phyloP scores from a whole-genome alignment of 2,113 vertebrate genomes.

The Sebastes fasciatus region DNA sequence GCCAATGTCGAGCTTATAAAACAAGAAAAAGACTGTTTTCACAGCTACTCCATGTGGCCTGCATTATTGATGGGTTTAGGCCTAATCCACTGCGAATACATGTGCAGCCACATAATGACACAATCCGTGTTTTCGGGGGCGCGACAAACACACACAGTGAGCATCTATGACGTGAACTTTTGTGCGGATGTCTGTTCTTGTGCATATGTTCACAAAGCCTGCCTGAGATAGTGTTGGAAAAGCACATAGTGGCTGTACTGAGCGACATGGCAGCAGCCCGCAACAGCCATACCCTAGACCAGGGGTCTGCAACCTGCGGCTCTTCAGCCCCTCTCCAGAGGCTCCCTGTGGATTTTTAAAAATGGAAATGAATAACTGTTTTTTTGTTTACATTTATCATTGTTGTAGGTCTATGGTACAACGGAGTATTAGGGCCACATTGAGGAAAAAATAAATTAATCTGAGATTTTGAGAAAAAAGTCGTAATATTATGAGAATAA shows the following conservation, averaged over 20 bases:
- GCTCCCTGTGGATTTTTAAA: too few species aligned
- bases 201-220: slow-evolving; percentile 40
- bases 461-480: too few species aligned
- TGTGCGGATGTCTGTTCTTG: slow-evolving; percentile 23
- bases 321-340: too few species aligned
- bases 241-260: slow-evolving; percentile 14
- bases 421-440: too few species aligned
- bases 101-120: slow-evolving; percentile 60
- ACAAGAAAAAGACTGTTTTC: slow-evolving; percentile 66
- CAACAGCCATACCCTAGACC: slow-evolving; percentile 11
- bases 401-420: too few species aligned
- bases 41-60: slow-evolving; percentile 57
- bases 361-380: too few species aligned
- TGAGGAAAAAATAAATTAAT: too few species aligned
- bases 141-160: slow-evolving; percentile 36
- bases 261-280: slow-evolving; percentile 9
- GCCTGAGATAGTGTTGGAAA: slow-evolving; percentile 12
- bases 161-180: slow-evolving; percentile 32
- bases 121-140: slow-evolving; percentile 36
- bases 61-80: slow-evolving; percentile 71
- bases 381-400: too few species aligned
- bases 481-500: too few species aligned
- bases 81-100: slow-evolving; percentile 64
- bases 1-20: slow-evolving; percentile 52
- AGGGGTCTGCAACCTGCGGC: too few species aligned